These are phyloP conservation scores for Laterallus jamaicensis DNA, from an alignment of 2,113 vertebrate genomes.

Conservation along the genomic window DNA sequence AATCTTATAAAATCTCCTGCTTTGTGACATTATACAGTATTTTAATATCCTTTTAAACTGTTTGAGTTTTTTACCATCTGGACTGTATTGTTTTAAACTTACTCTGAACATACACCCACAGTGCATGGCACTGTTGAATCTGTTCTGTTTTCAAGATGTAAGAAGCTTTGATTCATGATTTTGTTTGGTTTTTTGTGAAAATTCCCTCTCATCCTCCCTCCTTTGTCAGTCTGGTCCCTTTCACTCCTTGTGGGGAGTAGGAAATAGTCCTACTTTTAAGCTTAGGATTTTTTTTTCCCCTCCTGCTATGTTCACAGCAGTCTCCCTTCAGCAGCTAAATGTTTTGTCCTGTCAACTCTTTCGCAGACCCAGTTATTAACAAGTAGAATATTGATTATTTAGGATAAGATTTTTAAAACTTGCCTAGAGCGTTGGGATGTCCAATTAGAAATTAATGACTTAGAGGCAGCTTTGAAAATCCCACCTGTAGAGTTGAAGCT, in stretches of 20 bases:
- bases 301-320: conserved; percentile 26
- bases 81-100: conserved; percentile 58
- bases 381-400: conserved; percentile 63
- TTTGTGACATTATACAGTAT: conserved; percentile 25
- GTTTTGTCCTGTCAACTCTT: conserved; percentile 56
- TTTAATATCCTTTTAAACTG: conserved; percentile 61
- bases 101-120: conserved; percentile 21
- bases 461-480: conserved; percentile 59
- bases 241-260: neutral
- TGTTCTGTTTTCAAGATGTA: conserved; percentile 44
- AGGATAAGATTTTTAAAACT: conserved; percentile 52
- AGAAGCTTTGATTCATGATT: conserved; percentile 48
- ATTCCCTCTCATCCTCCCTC: neutral
- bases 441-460: conserved; percentile 68
- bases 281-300: neutral
- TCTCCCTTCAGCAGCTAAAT: conserved; percentile 51
- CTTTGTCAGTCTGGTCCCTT: neutral
- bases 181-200: neutral
- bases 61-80: conserved; percentile 17
- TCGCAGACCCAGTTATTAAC: conserved; percentile 60
- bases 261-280: neutral
- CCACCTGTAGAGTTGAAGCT: conserved; percentile 60
- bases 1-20: conserved; percentile 50
- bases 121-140: conserved; percentile 35
- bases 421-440: conserved; percentile 12